A percentile compares a stretch with the other conserved stretches of the same genome.
These are phyloP conservation scores for Bunonema sp. DNA, from an alignment of 2,888 invertebrate species.

Conservation along the genomic window DNA sequence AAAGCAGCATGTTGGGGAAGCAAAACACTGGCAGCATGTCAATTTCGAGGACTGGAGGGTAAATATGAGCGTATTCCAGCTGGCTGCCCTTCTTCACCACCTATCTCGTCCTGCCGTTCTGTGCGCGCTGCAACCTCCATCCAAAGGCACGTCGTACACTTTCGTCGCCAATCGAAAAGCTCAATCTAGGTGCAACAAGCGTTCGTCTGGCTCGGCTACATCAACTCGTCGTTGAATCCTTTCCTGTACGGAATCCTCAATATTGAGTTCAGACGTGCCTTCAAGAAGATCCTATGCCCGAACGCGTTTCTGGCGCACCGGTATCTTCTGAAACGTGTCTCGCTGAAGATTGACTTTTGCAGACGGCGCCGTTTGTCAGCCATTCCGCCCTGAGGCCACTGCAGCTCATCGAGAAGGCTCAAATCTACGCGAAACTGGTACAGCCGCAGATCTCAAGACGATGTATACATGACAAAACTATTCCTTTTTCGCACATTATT, in stretches of 20 bases:
- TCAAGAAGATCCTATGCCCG: constrained; percentile 41
- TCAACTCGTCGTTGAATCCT: constrained; percentile 39
- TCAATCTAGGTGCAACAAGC: constrained; percentile 36
- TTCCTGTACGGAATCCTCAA: constrained; percentile 43
- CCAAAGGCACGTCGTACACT: constrained; percentile 25
- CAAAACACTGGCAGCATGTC: too few relatives aligned
- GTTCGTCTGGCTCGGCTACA: constrained; percentile 43
- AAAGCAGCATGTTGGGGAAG: too few relatives aligned
- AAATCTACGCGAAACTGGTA: too few relatives aligned
- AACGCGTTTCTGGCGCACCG: constrained; percentile 21
- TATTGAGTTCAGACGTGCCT: constrained; percentile 41
- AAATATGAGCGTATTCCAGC: too few relatives aligned
- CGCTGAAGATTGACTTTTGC: too few relatives aligned
- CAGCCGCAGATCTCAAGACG: too few relatives aligned
- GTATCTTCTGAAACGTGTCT: too few relatives aligned
- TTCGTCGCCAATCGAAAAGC: neutral
- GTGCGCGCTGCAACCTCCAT: constrained; percentile 36
- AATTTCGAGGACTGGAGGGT: too few relatives aligned
- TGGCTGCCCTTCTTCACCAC: constrained; percentile 44
- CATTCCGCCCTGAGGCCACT: too few relatives aligned
- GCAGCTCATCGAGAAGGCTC: too few relatives aligned
- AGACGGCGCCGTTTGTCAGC: constrained; percentile 11
- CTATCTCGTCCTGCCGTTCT: constrained; percentile 44
- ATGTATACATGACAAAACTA: too few relatives aligned
- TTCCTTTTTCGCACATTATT: too few relatives aligned